Evolutionary conservation across 30 jellyfish, hydroid and myxozoan species (phyloP).

Genomic region (Pelagia noctiluca): DNA sequence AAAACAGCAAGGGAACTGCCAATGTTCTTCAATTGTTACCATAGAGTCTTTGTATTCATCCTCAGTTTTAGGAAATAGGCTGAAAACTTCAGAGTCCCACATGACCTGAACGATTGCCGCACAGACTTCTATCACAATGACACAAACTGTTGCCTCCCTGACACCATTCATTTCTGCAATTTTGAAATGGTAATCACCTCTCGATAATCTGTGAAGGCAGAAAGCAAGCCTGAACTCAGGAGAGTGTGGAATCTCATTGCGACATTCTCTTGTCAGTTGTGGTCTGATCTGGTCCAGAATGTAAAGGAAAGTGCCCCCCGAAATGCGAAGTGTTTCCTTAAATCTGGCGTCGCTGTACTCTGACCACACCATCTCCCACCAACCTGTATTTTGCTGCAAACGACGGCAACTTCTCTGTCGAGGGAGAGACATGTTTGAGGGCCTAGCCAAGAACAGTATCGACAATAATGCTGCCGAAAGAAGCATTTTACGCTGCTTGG

Average conservation of each 20-base stretch:
- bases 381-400: constrained; percentile 43
- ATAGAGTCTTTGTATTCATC: too few relatives aligned
- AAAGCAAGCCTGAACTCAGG: constrained; percentile 31
- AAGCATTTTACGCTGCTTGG: constrained; percentile 44
- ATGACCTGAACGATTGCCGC: too few relatives aligned
- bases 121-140: constrained; percentile 11
- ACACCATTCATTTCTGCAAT: constrained; percentile 38
- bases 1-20: too few relatives aligned
- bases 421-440: too few relatives aligned
- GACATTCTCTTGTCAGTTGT: too few relatives aligned
- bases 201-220: constrained; percentile 7
- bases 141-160: constrained; percentile 25
- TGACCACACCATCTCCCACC: too few relatives aligned
- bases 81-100: too few relatives aligned
- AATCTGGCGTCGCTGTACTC: constrained; percentile 51
- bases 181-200: constrained; percentile 12
- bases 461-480: constrained; percentile 45
- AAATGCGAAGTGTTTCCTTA: constrained; percentile 27
- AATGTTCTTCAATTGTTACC: too few relatives aligned
- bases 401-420: constrained; percentile 62
- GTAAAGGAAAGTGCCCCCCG: constrained; percentile 30
- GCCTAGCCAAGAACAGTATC: constrained; percentile 42
- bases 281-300: constrained; percentile 15
- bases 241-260: too few relatives aligned
- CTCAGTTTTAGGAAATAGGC: too few relatives aligned